Evolutionary conservation across 2,113 vertebrate species (phyloP), one percentile per base, ranked within the genome.

Genomic region (Nothobranchius kuhntae): DNA sequence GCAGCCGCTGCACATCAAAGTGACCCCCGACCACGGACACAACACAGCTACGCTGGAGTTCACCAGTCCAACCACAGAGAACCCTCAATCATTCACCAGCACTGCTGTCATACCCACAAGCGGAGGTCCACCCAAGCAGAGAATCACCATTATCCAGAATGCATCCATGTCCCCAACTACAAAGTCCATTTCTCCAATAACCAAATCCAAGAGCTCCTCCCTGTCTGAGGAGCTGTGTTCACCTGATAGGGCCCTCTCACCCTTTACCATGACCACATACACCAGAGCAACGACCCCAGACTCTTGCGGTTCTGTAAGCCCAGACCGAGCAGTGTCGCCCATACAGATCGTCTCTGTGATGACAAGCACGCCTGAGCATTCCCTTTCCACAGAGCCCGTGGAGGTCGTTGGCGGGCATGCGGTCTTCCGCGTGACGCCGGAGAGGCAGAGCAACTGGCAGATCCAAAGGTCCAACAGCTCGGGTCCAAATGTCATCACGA

Each of bases 61-160:
- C 82, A 97, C 95, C 73, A 98, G 95, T 85, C 95, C 96, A 0
- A 95, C 92, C 30, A 67, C 92, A 70, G 97, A 97, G 56, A 95
- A 89, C 62, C 61, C 93, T 75, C 95, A 93, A 83, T 97, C 95
- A 60, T 99, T 94, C 75, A 98, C 94, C 66, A 99, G 95, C 88
- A 99, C 96, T 12, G 96, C 98, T 5, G 93, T 98, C 73, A 98
- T 98, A 90, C 96, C 98, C 48, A 98, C 95, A 81, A 96, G 94
- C 26, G 95, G 95, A 9, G 89, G 87, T 15, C 93, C 95, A 38
- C 94, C 94, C 75, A 99, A 98, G 81, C 96, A 97, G 87, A 94
- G 97, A 86, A 98, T 98, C 75, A 98, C 95, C 56, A 98, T 98
- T 65, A 95, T 98, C 74, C 97, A 97, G 83, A 99, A 97, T 0